These are phyloP conservation scores for Xenentodon cancila DNA, from an alignment of 2,797 vertebrate species.

Conservation along the genomic window DNA sequence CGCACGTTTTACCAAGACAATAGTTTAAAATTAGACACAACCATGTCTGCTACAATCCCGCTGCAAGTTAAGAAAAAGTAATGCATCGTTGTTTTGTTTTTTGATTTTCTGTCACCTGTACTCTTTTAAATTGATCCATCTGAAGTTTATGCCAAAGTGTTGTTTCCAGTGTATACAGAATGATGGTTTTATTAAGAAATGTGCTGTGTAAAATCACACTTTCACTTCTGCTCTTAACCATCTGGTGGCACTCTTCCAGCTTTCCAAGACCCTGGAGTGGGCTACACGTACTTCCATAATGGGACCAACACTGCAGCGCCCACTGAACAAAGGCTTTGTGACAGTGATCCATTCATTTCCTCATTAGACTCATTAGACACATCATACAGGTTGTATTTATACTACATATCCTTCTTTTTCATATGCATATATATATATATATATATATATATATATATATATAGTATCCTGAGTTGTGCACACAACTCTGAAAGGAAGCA, in stretches of 20 bases:
- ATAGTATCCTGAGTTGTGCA: not conserved
- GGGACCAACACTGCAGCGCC: conserved; percentile 59
- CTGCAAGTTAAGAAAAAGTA: no score
- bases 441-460: no score
- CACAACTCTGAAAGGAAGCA: not conserved
- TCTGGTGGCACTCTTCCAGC: conserved; percentile 86
- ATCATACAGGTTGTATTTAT: conserved; percentile 22
- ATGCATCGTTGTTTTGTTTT: no score
- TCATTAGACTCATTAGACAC: conserved; percentile 34
- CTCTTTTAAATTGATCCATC: not conserved
- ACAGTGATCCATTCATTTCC: conserved; percentile 47
- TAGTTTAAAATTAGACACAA: no score
- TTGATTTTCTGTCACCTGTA: no score
- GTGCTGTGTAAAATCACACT: conserved; percentile 36
- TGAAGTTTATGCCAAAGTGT: not conserved
- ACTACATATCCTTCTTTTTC: not conserved
- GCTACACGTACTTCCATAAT: conserved; percentile 49
- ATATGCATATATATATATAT: no score
- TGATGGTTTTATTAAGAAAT: conserved; percentile 11
- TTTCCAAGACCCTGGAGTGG: conserved; percentile 47
- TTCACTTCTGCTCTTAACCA: conserved; percentile 79
- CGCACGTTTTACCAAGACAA: not conserved
- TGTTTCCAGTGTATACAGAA: conserved; percentile 9
- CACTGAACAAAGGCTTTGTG: conserved; percentile 76
- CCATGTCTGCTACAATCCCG: no score